phyloP scores from a whole-genome alignment of 2,113 vertebrate species.

The Passer montanus region DNA sequence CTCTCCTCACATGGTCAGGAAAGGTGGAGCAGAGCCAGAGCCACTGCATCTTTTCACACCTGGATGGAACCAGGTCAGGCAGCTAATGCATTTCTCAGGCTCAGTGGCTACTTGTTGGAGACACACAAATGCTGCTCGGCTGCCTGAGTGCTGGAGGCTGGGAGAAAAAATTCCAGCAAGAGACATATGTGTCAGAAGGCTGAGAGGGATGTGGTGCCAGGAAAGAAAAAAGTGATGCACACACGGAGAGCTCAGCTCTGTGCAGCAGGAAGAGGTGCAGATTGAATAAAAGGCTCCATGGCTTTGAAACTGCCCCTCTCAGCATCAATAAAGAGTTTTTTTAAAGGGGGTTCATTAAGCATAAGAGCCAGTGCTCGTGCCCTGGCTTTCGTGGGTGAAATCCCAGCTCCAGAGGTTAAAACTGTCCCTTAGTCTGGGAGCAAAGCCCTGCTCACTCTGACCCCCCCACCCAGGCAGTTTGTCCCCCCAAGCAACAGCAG shows the following conservation, averaged over 20 bases:
- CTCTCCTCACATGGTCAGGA: constrained; percentile 40
- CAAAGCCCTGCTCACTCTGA: not conserved
- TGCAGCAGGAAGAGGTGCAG: not conserved
- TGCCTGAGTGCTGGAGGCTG: constrained; percentile 46
- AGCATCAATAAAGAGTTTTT: not conserved
- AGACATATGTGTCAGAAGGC: constrained; percentile 18
- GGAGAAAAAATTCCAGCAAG: constrained; percentile 25
- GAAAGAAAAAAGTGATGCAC: not conserved
- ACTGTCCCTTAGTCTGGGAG: not conserved
- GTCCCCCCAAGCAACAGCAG: not conserved
- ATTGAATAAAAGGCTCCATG: not conserved
- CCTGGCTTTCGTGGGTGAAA: not conserved
- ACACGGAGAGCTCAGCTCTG: not conserved
- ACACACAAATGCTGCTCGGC: constrained; percentile 22
- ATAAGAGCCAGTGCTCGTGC: accelerated
- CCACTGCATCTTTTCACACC: constrained; percentile 72
- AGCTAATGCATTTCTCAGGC: constrained; percentile 64
- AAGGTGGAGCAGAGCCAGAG: constrained; percentile 58
- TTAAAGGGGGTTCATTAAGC: not conserved
- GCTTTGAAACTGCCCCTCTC: not conserved
- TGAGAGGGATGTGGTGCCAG: constrained; percentile 9
- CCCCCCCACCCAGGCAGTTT: not conserved
- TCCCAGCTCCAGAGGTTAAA: not conserved
- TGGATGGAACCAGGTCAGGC: constrained; percentile 77
- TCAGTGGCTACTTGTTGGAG: constrained; percentile 62